Evolutionary conservation across 2,113 vertebrate genomes (phyloP).

Genomic region (Nesogale talazaci): DNA sequence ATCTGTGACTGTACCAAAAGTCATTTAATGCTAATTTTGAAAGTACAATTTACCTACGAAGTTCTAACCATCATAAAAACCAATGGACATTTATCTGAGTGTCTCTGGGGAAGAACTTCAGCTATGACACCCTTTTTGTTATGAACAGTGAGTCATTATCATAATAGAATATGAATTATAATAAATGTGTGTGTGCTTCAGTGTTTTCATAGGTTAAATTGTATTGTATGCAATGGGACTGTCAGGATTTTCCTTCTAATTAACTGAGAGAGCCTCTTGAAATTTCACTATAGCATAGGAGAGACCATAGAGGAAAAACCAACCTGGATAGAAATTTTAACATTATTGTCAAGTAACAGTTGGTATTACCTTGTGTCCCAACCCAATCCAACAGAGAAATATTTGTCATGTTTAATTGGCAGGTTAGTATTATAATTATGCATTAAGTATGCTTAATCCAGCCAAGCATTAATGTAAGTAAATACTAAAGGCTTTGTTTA

Average conservation of each 20-base stretch:
- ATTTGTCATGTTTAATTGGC: conserved; percentile 78
- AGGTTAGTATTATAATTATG: conserved; percentile 74
- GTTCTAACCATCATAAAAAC: not conserved
- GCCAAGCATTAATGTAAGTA: conserved; percentile 67
- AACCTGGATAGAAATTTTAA: conserved; percentile 74
- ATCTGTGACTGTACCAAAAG: not conserved
- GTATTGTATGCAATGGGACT: conserved; percentile 63
- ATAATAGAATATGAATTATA: conserved; percentile 32
- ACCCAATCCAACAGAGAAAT: conserved; percentile 71
- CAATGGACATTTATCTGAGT: not conserved
- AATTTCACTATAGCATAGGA: conserved; percentile 70
- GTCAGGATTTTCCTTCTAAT: conserved; percentile 77
- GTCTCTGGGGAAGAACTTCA: conserved; percentile 4
- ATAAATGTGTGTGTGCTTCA: not conserved
- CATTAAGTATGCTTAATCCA: conserved; percentile 77
- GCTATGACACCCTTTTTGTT: conserved; percentile 61
- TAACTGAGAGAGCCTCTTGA: conserved; percentile 74
- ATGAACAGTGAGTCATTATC: not conserved
- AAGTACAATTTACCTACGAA: not conserved
- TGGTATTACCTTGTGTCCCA: conserved; percentile 75
- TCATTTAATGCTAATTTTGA: not conserved
- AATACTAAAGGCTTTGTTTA: conserved; percentile 41
- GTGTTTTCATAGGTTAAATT: conserved; percentile 37
- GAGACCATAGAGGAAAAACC: conserved; percentile 66
- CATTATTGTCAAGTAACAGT: conserved; percentile 59